These are phyloP conservation scores for Cataglyphis rosenhaueri DNA, from an alignment of 2,888 invertebrate species.

Conservation along the genomic window DNA sequence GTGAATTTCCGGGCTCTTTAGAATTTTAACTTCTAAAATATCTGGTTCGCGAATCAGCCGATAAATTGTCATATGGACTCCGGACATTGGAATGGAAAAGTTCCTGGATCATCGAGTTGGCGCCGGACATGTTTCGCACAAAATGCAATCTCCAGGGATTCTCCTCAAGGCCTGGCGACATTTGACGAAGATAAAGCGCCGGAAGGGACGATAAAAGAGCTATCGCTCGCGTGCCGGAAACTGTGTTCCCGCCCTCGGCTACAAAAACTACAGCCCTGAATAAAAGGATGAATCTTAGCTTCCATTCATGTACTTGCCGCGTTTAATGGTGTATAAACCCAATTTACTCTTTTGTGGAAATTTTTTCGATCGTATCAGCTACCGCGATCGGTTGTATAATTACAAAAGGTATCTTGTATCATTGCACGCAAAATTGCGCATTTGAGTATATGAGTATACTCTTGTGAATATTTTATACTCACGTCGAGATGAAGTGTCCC, in stretches of 20 bases:
- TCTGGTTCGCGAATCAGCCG: not conserved
- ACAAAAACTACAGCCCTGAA: conserved; percentile 18
- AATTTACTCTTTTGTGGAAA: not conserved
- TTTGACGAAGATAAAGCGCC: conserved; percentile 77
- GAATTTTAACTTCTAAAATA: not conserved
- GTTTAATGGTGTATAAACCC: conserved; percentile 12
- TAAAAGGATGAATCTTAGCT: not conserved
- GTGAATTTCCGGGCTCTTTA: not conserved
- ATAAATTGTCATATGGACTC: not conserved
- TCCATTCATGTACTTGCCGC: conserved; percentile 16
- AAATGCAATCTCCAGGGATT: conserved; percentile 69
- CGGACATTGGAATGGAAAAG: not conserved
- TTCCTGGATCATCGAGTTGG: conserved; percentile 38
- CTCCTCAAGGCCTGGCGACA: conserved; percentile 78
- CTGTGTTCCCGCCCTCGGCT: conserved; percentile 80
- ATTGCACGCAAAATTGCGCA: conserved; percentile 48
- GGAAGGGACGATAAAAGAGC: conserved; percentile 82
- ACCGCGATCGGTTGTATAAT: not conserved
- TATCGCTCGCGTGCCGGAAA: conserved; percentile 82
- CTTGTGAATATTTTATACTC: no score
- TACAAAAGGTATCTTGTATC: not conserved
- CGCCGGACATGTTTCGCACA: conserved; percentile 55
- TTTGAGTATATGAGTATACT: not conserved
- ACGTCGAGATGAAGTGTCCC: conserved; percentile 53
- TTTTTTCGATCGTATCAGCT: not conserved